Evolutionary conservation across 2,113 vertebrate genomes (phyloP).

Genomic region (Xiphorhynchus elegans): DNA sequence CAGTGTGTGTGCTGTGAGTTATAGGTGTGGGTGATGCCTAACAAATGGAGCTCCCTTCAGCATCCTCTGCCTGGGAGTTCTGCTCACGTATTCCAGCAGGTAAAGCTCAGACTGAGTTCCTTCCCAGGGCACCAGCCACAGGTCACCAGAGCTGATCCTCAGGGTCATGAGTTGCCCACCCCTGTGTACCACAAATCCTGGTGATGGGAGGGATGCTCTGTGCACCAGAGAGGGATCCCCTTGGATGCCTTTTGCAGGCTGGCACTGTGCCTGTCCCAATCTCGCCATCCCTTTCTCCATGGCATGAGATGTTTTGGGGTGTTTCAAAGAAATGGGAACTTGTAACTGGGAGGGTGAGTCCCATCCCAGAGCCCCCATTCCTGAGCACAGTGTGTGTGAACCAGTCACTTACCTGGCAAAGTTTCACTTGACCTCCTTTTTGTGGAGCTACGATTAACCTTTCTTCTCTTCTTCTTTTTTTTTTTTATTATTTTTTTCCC

Average conservation of each 20-base stretch:
- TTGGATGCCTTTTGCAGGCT: neutral
- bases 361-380: neutral
- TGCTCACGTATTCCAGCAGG: accelerated
- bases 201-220: accelerated
- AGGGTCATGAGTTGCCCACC: accelerated
- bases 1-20: accelerated
- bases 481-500: neutral
- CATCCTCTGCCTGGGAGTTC: neutral
- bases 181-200: accelerated
- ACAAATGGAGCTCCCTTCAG: accelerated
- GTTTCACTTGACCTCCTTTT: slow-evolving; percentile 52
- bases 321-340: neutral
- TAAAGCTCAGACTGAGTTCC: accelerated
- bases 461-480: neutral
- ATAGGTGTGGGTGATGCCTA: accelerated
- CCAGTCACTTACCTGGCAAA: neutral
- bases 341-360: neutral
- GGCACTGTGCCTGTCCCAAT: accelerated
- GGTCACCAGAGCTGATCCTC: neutral
- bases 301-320: neutral
- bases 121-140: accelerated
- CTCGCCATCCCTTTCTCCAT: accelerated
- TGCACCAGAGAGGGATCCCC: accelerated
- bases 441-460: slow-evolving; percentile 31
- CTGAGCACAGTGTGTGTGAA: neutral